Conservation (phyloP, 2,797 vertebrate species). For the Eulemur coronatus region DNA sequence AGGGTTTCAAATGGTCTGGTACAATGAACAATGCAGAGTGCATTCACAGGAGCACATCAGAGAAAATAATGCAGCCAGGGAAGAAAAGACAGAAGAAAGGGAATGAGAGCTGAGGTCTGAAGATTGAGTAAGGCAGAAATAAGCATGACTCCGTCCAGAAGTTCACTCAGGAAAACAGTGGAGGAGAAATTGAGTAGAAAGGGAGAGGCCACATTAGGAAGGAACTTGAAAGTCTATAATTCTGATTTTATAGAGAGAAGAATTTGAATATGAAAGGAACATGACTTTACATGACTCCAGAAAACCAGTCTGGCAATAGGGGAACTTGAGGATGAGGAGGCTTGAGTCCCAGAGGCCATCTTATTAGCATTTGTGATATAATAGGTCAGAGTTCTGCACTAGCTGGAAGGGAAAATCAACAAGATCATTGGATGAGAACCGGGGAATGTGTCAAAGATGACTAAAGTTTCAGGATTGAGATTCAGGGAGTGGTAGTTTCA, state of each 20-base stretch:
- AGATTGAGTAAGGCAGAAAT: background rate
- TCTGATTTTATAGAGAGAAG: slow-evolving; percentile 54
- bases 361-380: background rate
- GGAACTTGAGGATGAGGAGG: background rate
- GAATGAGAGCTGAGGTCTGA: background rate
- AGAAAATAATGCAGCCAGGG: background rate
- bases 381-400: background rate
- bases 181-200: background rate
- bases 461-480: background rate
- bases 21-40: background rate
- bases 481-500: background rate
- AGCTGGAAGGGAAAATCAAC: background rate
- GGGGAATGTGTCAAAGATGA: background rate
- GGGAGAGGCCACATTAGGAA: background rate
- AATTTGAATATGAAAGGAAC: slow-evolving; percentile 9
- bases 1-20: background rate
- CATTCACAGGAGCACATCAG: background rate
- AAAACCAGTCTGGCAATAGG: slow-evolving; percentile 64
- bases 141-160: background rate
- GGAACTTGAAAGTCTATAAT: background rate
- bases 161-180: background rate
- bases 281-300: slow-evolving; percentile 40
- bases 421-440: background rate
- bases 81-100: background rate
- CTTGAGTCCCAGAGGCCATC: background rate